Percentiles rank a stretch among this genome's conserved stretches.
Evolutionary conservation across 1,140 invertebrate species (phyloP).

Genomic region (Drosophila ironensis): DNA sequence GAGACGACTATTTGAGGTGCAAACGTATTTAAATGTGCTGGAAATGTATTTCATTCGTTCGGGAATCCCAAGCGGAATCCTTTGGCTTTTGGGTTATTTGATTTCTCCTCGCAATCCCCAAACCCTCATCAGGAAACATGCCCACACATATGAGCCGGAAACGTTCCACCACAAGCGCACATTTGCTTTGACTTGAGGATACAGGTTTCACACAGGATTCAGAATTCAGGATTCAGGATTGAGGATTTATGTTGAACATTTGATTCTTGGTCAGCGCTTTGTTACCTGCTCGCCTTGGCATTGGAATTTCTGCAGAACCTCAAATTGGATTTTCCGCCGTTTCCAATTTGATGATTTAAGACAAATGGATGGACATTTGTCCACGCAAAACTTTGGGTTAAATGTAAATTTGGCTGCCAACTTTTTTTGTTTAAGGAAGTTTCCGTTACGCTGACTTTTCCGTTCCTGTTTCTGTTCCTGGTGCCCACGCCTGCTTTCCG

Average conservation of each 20-base stretch:
- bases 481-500: neutral
- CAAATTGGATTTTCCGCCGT: constrained; percentile 47
- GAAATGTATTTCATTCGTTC: constrained; percentile 43
- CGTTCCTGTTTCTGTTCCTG: neutral
- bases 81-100: constrained; percentile 19
- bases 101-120: constrained; percentile 10
- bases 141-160: no score
- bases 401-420: constrained; percentile 53
- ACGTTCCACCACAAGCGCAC: no score
- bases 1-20: constrained; percentile 4
- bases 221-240: neutral
- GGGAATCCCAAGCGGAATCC: constrained; percentile 17
- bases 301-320: constrained; percentile 7
- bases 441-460: constrained; percentile 41
- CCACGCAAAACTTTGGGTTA: constrained; percentile 16
- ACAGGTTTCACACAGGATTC: no score
- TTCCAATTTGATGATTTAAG: constrained; percentile 45
- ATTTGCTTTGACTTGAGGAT: no score
- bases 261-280: constrained; percentile 32
- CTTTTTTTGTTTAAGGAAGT: constrained; percentile 11
- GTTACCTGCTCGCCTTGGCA: constrained; percentile 15
- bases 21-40: constrained; percentile 46
- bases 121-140: neutral
- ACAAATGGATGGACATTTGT: constrained; percentile 49
- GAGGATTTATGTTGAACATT: constrained; percentile 38